These are phyloP conservation scores for Caprella mutica DNA, from an alignment of 2,888 invertebrate species.

Conservation along the genomic window DNA sequence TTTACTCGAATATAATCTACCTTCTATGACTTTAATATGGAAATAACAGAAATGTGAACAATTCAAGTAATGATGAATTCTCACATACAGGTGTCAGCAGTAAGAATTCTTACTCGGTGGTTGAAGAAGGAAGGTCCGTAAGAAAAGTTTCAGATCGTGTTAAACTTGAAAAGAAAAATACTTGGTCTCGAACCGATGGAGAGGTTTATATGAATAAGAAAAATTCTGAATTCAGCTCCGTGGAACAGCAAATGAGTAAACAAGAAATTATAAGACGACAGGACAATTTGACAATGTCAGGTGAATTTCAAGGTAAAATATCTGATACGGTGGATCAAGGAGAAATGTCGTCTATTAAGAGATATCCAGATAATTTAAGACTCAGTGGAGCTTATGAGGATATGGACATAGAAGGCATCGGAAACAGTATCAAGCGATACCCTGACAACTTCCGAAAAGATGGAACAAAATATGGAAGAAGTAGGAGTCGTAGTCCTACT, in stretches of 20 bases:
- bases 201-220: slow-evolving; percentile 29
- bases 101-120: slow-evolving; percentile 26
- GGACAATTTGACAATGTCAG: slow-evolving; percentile 48
- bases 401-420: slow-evolving; percentile 3
- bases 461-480: slow-evolving; percentile 13
- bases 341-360: slow-evolving; percentile 20
- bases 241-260: slow-evolving; percentile 33
- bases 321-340: slow-evolving; percentile 14
- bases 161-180: slow-evolving; percentile 27
- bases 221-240: slow-evolving; percentile 22
- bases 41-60: too few relatives aligned
- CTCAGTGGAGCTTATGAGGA: slow-evolving; percentile 18
- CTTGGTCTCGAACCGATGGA: slow-evolving; percentile 35
- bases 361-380: slow-evolving; percentile 21
- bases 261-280: slow-evolving; percentile 35
- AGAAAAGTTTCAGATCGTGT: slow-evolving; percentile 16
- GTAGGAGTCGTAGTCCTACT: slow-evolving; percentile 17
- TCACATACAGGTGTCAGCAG: slow-evolving; percentile 26
- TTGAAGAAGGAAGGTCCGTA: slow-evolving; percentile 18
- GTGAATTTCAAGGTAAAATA: slow-evolving; percentile 44
- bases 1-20: too few relatives aligned
- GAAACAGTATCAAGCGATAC: slow-evolving; percentile 7
- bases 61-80: too few relatives aligned
- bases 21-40: too few relatives aligned
- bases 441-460: slow-evolving; percentile 30